Percentiles rank a stretch among this genome's conserved stretches.
Conservation (phyloP, 2,113 vertebrate genomes). For the Orcinus orca region DNA sequence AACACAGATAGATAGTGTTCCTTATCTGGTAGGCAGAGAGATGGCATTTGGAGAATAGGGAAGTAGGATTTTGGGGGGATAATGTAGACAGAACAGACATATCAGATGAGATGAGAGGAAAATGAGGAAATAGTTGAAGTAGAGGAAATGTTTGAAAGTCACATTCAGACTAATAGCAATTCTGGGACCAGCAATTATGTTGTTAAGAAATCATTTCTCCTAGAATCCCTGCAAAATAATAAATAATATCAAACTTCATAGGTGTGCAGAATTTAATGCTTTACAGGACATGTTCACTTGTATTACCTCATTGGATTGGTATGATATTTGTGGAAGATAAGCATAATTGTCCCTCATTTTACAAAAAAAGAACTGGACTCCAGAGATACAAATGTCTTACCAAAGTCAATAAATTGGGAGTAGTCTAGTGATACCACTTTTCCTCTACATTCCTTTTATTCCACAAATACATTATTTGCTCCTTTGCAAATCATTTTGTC, state of each 20-base stretch:
- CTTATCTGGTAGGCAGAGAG: background rate
- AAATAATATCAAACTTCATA: background rate
- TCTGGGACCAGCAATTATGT: background rate
- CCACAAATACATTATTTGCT: background rate
- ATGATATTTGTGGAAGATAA: background rate
- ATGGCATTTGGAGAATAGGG: background rate
- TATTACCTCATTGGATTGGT: background rate
- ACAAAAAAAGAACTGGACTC: background rate
- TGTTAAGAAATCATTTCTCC: background rate
- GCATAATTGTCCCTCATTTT: background rate
- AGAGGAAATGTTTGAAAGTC: background rate
- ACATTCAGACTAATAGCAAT: background rate
- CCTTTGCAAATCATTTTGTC: constrained; percentile 27
- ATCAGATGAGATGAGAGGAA: background rate
- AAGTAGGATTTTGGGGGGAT: background rate
- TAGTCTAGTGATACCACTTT: background rate
- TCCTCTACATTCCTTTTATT: background rate
- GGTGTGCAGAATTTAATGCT: background rate
- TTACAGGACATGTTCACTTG: background rate
- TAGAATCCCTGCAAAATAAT: constrained; percentile 32
- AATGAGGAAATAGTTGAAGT: background rate
- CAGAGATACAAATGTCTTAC: background rate
- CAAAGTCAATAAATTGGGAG: background rate
- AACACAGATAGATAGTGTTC: background rate
- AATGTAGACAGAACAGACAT: background rate